A percentile compares a stretch with the other conserved stretches of the same genome.
phyloP scores from a whole-genome alignment of 1,140 invertebrate genomes.

The honey bee (Apis mellifera) region Amel_HAv3.1 CM009934.2:11302501-11303000 shows the following conservation, averaged over 20 bases:
- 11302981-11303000: constrained; percentile 68
- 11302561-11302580: too few species aligned
- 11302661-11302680: constrained; percentile 34
- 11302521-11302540: too few species aligned
- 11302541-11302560: too few species aligned
- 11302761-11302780: constrained; percentile 24
- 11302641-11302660: constrained; percentile 29
- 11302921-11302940: constrained; percentile 77
- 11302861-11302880: constrained; percentile 73
- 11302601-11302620: not conserved
- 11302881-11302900: constrained; percentile 73
- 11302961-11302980: constrained; percentile 81
- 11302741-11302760: constrained; percentile 13
- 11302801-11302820: not conserved
- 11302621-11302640: too few species aligned
- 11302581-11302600: not conserved
- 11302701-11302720: constrained; percentile 12
- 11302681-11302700: not conserved
- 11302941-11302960: constrained; percentile 80
- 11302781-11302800: constrained; percentile 13
- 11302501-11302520: too few species aligned
- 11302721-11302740: constrained; percentile 33
- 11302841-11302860: constrained; percentile 68
- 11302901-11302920: constrained; percentile 69
- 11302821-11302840: constrained; percentile 10